Evolutionary conservation across 2,888 invertebrate species (phyloP), one percentile per base, ranked within the genome.

Genomic region (Fissipunctia ypsillon): DNA sequence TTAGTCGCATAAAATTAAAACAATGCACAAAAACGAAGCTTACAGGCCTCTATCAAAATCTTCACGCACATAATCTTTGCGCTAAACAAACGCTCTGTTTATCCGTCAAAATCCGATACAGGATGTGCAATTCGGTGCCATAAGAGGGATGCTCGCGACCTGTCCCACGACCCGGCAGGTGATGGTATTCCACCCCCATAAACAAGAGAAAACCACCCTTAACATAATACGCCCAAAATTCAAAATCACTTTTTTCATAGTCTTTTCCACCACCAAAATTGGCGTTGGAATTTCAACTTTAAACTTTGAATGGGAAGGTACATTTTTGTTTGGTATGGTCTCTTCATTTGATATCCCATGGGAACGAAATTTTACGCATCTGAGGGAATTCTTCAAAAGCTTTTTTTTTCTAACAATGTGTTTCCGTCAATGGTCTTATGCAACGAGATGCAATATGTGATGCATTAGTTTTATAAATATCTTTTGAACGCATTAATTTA

Each of bases 161-260:
- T 94, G 92, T 95, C 95, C 90, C 95, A 95, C 94, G 95, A 94
- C 94, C 95, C 93, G 86, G 91, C 94, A 95, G 95, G 95, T 95
- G 94, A 92, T 92, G 91, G 90, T 89, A 87, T 90, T 90, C 88
- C 84, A 85, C 80, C 82, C 78, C 70, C 79, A 69, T 83, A 81
- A 54, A 73, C 64, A 72, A 64, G 19, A 59, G 35, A 88, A 86
- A 87, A 81, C 10, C 70, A 76, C 72, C 84, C 74, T 76, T 85
- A 85, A 76, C 54, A 9, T 52, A 2, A 38, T 38, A 64, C 0
- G 0, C 3, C 48, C 72, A 87, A 83, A 81, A 73, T 75, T 28
- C 71, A 83, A 67, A 68, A 73, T 78, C 41, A 65, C 25, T 38
- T 69, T 60, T 70, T 68, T n/a, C 0, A 0, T n/a, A 38, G 12